These are phyloP conservation scores for Sialia sialis DNA, from an alignment of 2,113 vertebrate species.

Conservation along the genomic window DNA sequence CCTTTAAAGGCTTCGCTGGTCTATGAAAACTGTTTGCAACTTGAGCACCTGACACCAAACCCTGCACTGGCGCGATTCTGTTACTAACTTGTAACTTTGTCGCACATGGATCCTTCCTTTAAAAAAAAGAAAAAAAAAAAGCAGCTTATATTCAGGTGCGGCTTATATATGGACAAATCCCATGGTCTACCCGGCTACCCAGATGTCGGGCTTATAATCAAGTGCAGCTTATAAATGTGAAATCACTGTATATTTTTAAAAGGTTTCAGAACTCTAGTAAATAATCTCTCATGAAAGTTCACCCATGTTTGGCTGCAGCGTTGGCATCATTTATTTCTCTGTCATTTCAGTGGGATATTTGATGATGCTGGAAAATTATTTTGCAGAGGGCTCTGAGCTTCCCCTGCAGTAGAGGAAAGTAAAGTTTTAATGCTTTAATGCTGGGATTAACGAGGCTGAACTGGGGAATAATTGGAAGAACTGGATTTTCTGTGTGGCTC, in stretches of 20 bases:
- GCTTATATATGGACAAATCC: too few species aligned
- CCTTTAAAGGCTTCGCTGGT: too few species aligned
- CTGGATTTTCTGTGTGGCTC: neutral
- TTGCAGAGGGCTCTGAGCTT: neutral
- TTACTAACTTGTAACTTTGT: too few species aligned
- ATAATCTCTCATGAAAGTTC: neutral
- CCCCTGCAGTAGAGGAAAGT: neutral
- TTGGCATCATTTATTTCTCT: neutral
- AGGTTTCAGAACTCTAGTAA: neutral
- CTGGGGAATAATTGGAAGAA: neutral
- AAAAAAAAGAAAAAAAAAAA: too few species aligned
- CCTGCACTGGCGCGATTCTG: too few species aligned
- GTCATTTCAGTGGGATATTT: neutral
- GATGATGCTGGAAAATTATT: neutral
- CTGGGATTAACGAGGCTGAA: neutral
- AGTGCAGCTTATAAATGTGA: too few species aligned
- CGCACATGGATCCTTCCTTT: too few species aligned
- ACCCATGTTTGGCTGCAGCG: rapidly evolving
- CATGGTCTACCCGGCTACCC: too few species aligned
- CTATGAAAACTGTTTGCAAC: too few species aligned
- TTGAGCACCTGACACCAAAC: too few species aligned
- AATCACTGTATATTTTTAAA: neutral
- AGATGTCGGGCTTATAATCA: too few species aligned
- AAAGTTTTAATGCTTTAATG: rapidly evolving
- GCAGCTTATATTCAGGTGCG: too few species aligned